Conservation (phyloP, 2,797 vertebrate species). For the Peromyscus melanophrys region DNA sequence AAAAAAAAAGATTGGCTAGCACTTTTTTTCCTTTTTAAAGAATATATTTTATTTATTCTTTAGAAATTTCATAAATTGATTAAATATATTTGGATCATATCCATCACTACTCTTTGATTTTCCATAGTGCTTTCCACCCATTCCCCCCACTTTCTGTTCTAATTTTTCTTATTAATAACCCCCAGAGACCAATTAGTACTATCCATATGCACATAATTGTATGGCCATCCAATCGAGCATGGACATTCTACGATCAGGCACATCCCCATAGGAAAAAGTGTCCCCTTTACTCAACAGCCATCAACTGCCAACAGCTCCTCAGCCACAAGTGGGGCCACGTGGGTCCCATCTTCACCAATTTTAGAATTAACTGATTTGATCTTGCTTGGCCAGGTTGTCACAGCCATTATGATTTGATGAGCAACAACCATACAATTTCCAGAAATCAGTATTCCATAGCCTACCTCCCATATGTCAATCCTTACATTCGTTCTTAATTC, state of each 20-base stretch:
- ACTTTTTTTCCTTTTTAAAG: too few relatives aligned
- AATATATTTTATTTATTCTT: neutral
- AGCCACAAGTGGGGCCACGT: too few relatives aligned
- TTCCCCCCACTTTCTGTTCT: neutral
- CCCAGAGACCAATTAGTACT: neutral
- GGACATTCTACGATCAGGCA: neutral
- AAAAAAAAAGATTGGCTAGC: neutral
- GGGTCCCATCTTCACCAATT: neutral
- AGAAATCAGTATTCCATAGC: neutral
- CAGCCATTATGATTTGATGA: neutral
- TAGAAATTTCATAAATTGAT: neutral
- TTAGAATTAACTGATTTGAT: neutral
- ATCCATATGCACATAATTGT: neutral
- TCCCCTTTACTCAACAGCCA: neutral
- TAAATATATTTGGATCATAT: neutral
- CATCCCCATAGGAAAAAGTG: neutral
- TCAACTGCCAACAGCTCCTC: neutral
- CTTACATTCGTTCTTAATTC: neutral
- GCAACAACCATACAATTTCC: neutral
- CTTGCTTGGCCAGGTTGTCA: too few relatives aligned
- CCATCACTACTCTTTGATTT: neutral
- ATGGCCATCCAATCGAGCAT: neutral
- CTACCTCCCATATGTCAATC: neutral
- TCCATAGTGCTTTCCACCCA: neutral
- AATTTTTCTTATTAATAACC: neutral